phyloP scores from a whole-genome alignment of 1,140 invertebrate species.

The Drosophila kohkoa region DNA sequence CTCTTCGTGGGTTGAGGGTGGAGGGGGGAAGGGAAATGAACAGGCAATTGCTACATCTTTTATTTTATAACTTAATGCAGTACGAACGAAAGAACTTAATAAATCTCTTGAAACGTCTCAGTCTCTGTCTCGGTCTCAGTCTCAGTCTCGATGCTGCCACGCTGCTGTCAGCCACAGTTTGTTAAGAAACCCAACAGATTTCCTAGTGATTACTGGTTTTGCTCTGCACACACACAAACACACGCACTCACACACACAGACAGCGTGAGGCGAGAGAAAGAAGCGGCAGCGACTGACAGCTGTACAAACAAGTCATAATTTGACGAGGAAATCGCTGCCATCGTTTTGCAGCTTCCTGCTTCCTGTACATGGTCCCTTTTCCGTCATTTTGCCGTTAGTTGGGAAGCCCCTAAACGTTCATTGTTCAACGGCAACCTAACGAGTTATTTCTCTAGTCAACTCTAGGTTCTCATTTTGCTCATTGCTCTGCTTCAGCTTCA shows the following conservation, averaged over 20 bases:
- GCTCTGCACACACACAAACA: conserved; percentile 4
- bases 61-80: conserved; percentile 16
- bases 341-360: conserved; percentile 38
- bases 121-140: not conserved
- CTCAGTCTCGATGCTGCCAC: not conserved
- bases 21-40: too few relatives aligned
- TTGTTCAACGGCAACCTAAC: conserved; percentile 53
- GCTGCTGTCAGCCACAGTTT: conserved; percentile 18
- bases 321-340: conserved; percentile 52
- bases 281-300: conserved; percentile 32
- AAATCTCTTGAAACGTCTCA: conserved; percentile 12
- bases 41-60: not conserved
- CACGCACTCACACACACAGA: conserved; percentile 3
- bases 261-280: too few relatives aligned
- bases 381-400: conserved; percentile 27
- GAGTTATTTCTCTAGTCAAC: conserved; percentile 64
- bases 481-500: conserved; percentile 31
- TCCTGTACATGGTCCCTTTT: conserved; percentile 43
- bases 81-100: conserved; percentile 18
- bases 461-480: not conserved
- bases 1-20: not conserved
- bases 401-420: conserved; percentile 42
- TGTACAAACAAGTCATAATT: conserved; percentile 58
- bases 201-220: conserved; percentile 41
- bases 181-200: conserved; percentile 40